Conservation (phyloP, 2,113 vertebrate species). For the Raja brachyura region DNA sequence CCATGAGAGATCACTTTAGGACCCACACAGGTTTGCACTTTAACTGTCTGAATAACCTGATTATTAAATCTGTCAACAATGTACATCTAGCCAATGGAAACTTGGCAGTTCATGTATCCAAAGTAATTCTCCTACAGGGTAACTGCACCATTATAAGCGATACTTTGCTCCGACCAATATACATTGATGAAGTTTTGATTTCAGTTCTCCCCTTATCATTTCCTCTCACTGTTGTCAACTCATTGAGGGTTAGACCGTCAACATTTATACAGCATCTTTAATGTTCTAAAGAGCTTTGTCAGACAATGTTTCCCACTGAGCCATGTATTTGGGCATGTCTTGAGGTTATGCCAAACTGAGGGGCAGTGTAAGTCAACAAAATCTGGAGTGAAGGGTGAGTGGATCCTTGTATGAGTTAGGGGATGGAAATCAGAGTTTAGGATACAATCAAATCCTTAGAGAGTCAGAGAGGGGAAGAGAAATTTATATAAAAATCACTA, state of each 20-base stretch:
- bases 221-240: not conserved
- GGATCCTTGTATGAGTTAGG: not conserved
- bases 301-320: not conserved
- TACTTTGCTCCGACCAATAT: not conserved
- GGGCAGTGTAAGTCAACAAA: not conserved
- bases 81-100: not conserved
- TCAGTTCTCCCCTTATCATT: not conserved
- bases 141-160: not conserved
- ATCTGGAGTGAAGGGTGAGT: not conserved
- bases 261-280: not conserved
- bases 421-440: not conserved
- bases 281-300: not conserved
- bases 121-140: not conserved
- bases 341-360: not conserved
- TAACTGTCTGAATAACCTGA: not conserved
- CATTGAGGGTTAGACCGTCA: not conserved
- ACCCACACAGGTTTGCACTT: conserved; percentile 83
- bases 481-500: no score
- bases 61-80: not conserved
- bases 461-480: no score
- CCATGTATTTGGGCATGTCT: not conserved
- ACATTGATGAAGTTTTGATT: not conserved
- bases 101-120: not conserved
- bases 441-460: not conserved
- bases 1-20: conserved; percentile 96